A percentile compares a stretch with the other conserved stretches of the same genome.
These are phyloP conservation scores for Strigamia transsilvanica DNA, from an alignment of 2,888 invertebrate genomes.

Conservation along the genomic window DNA sequence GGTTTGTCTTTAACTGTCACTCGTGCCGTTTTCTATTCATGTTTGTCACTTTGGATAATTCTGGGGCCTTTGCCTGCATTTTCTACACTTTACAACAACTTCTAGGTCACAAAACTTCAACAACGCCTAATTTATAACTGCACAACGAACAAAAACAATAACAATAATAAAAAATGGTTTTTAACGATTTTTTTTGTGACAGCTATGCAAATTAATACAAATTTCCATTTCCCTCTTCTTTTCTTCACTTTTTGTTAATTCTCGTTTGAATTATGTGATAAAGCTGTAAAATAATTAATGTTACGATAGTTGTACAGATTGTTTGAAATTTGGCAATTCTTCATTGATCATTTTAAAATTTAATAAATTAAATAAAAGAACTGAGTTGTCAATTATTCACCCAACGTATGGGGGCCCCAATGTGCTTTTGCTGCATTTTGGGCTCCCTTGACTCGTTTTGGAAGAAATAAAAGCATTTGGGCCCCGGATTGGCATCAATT, in stretches of 20 bases:
- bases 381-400: background rate
- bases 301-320: conserved; percentile 21
- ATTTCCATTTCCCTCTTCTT: background rate
- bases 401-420: no score
- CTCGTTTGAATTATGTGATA: conserved; percentile 18
- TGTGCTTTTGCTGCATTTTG: no score
- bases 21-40: conserved; percentile 12
- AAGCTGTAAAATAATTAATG: conserved; percentile 7
- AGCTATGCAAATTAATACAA: conserved; percentile 20
- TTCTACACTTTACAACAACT: conserved; percentile 10
- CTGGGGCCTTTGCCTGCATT: conserved; percentile 31
- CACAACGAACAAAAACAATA: background rate
- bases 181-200: background rate
- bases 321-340: conserved; percentile 11
- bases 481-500: no score
- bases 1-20: background rate
- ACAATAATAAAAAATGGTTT: no score
- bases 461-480: no score
- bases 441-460: no score
- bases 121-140: conserved; percentile 11
- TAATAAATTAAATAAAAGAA: conserved; percentile 23
- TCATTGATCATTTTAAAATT: background rate
- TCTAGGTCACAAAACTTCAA: conserved; percentile 18
- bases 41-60: background rate
- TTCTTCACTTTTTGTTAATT: background rate